Conservation (phyloP, 2,888 invertebrate species). For the Aspidiotus destructor region DNA sequence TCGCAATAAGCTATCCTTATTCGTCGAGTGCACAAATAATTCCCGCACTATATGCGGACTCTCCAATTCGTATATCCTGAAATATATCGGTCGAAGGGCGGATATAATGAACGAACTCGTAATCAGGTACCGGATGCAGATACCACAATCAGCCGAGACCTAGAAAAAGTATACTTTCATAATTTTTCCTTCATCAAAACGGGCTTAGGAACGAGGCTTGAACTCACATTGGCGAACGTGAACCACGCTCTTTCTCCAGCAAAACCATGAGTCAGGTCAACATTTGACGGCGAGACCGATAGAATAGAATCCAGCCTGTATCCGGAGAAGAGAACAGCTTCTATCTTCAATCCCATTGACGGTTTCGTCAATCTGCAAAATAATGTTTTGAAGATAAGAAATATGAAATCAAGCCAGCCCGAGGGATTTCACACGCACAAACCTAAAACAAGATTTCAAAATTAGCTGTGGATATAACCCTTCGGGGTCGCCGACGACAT, state of each 20-base stretch:
- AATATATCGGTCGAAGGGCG: conserved; percentile 24
- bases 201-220: neutral
- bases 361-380: conserved; percentile 18
- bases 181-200: no score
- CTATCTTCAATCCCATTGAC: conserved; percentile 24
- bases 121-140: conserved; percentile 21
- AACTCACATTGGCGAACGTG: conserved; percentile 25
- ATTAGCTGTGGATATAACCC: conserved; percentile 24
- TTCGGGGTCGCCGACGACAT: conserved; percentile 28
- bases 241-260: conserved; percentile 26
- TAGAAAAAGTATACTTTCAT: neutral
- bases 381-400: neutral
- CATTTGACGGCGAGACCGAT: conserved; percentile 13
- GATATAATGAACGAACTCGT: conserved; percentile 32
- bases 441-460: conserved; percentile 31
- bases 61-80: conserved; percentile 27
- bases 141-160: conserved; percentile 20
- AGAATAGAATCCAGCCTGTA: conserved; percentile 23
- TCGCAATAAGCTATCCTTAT: conserved; percentile 19
- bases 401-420: neutral
- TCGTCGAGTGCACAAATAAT: conserved; percentile 23
- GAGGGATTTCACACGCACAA: neutral
- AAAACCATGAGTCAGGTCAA: conserved; percentile 13
- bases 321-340: conserved; percentile 25
- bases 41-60: conserved; percentile 27